These are phyloP conservation scores for Romanogobio albipinnatus DNA, from an alignment of 2,113 vertebrate genomes.

Conservation along the genomic window DNA sequence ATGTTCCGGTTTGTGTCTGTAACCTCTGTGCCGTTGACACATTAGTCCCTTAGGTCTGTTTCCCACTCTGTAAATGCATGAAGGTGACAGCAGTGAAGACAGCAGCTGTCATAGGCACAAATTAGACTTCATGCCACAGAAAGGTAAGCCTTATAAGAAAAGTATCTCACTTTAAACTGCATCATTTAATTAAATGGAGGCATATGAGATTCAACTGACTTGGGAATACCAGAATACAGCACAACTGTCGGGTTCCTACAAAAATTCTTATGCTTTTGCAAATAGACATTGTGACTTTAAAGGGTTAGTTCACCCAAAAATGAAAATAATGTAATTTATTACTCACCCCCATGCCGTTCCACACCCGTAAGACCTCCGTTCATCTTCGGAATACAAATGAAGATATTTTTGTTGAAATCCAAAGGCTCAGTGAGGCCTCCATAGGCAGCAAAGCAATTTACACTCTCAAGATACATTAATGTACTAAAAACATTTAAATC, in stretches of 20 bases:
- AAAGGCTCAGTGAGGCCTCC: too few relatives aligned
- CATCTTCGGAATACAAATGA: too few relatives aligned
- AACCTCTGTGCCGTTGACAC: conserved; percentile 14
- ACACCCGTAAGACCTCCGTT: too few relatives aligned
- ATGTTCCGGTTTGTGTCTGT: neutral
- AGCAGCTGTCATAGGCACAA: conserved; percentile 21
- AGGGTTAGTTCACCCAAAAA: too few relatives aligned
- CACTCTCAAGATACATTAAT: too few relatives aligned
- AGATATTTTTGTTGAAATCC: too few relatives aligned
- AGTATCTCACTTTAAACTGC: neutral
- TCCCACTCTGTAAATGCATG: conserved; percentile 2
- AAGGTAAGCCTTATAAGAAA: conserved; percentile 12
- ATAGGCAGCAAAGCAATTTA: too few relatives aligned
- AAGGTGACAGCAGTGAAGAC: conserved; percentile 8
- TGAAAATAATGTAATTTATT: too few relatives aligned
- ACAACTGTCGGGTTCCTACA: neutral
- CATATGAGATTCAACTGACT: neutral
- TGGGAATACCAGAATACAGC: conserved; percentile 6
- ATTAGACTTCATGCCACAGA: neutral
- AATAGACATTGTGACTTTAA: neutral
- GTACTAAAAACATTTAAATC: too few relatives aligned
- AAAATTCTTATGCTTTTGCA: too few relatives aligned
- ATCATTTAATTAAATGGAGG: neutral
- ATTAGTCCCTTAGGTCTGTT: conserved; percentile 15
- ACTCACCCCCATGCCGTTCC: too few relatives aligned